A percentile compares a stretch with the other conserved stretches of the same genome.
These are phyloP conservation scores for Puntigrus tetrazona DNA, from an alignment of 2,113 vertebrate genomes.

Conservation along the genomic window DNA sequence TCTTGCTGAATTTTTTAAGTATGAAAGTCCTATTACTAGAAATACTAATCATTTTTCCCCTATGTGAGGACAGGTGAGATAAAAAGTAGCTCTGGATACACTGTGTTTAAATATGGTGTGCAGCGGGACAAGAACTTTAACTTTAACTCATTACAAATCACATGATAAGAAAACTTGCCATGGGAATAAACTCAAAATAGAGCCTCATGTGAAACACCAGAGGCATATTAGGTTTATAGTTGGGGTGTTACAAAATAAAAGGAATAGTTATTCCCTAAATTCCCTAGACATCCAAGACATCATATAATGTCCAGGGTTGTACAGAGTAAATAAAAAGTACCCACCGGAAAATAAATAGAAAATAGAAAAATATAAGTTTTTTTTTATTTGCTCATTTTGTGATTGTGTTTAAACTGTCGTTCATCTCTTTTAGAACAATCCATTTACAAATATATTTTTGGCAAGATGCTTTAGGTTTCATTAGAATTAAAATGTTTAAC, in stretches of 20 bases:
- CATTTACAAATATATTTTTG: neutral
- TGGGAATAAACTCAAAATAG: neutral
- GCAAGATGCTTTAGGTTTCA: neutral
- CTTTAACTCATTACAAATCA: constrained; percentile 1
- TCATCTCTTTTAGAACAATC: neutral
- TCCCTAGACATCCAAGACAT: neutral
- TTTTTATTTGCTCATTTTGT: too few relatives aligned
- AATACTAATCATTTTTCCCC: neutral
- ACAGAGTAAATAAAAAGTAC: neutral
- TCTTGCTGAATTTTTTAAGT: neutral
- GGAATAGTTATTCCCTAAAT: neutral
- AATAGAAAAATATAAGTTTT: too few relatives aligned
- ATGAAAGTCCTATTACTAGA: neutral
- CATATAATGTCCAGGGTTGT: neutral
- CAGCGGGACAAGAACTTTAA: neutral
- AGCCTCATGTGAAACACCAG: constrained; percentile 16
- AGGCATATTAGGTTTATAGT: neutral
- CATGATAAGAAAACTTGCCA: constrained; percentile 35
- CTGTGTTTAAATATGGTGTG: constrained; percentile 27
- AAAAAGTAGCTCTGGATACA: neutral
- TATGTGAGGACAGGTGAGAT: neutral
- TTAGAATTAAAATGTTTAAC: neutral
- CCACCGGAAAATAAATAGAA: neutral
- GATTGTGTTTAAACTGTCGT: neutral
- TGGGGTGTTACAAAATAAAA: neutral